These are phyloP conservation scores for Rynchops niger DNA, from an alignment of 2,113 vertebrate species.

Conservation along the genomic window DNA sequence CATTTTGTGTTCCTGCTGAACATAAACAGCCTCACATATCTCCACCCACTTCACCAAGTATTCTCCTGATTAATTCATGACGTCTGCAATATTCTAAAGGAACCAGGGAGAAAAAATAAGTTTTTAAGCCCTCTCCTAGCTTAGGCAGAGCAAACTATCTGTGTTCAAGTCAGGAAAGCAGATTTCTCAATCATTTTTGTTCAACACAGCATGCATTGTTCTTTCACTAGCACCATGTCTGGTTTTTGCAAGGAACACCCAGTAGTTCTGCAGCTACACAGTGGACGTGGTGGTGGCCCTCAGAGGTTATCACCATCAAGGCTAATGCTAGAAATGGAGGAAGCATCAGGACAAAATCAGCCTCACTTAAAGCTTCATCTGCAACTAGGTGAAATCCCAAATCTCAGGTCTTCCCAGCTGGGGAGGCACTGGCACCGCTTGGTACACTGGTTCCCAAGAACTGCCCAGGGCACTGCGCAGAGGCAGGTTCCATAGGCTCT, in stretches of 20 bases:
- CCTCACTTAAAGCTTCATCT: background rate
- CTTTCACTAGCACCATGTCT: slow-evolving; percentile 16
- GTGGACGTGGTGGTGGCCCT: background rate
- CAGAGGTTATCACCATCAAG: background rate
- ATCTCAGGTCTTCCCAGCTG: background rate
- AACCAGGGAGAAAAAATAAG: slow-evolving; percentile 1
- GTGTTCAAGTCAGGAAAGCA: slow-evolving; percentile 36
- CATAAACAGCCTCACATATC: slow-evolving; percentile 33
- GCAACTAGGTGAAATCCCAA: background rate
- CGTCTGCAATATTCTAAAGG: slow-evolving; percentile 49
- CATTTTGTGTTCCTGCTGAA: slow-evolving; percentile 44
- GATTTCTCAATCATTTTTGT: background rate
- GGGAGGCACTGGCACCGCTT: background rate
- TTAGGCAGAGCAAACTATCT: slow-evolving; percentile 20
- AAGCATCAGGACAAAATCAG: background rate
- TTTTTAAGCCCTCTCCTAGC: slow-evolving; percentile 44
- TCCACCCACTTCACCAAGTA: slow-evolving; percentile 15
- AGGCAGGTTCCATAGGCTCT: background rate
- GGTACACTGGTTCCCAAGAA: background rate
- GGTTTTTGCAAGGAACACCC: background rate
- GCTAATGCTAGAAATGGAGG: background rate
- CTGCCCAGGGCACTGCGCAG: fast-evolving
- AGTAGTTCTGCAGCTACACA: background rate
- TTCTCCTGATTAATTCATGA: slow-evolving; percentile 61
- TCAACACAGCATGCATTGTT: background rate